phyloP scores from a whole-genome alignment of 1,140 invertebrate species.

The Tribolium madens region DNA sequence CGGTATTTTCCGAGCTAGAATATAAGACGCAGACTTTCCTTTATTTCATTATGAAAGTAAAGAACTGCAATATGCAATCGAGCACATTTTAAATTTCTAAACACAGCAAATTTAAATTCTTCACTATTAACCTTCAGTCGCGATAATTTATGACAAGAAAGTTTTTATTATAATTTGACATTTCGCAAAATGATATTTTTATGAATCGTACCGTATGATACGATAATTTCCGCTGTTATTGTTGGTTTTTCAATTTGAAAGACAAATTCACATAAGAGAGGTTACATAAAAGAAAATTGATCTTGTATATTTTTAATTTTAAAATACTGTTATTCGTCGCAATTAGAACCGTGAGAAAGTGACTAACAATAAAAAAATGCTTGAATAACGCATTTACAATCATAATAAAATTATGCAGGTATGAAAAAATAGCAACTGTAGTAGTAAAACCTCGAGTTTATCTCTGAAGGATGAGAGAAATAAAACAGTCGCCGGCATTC shows the following conservation, averaged over 20 bases:
- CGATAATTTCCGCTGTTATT: neutral
- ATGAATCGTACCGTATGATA: neutral
- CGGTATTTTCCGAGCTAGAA: slow-evolving; percentile 27
- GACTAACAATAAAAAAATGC: slow-evolving; percentile 27
- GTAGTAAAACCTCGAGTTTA: neutral
- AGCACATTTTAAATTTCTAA: neutral
- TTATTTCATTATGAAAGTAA: slow-evolving; percentile 9
- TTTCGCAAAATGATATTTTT: neutral
- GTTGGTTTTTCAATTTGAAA: neutral
- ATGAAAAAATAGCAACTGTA: slow-evolving; percentile 15
- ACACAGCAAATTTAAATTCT: neutral
- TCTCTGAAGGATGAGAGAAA: neutral
- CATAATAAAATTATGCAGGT: slow-evolving; percentile 31
- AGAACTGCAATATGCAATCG: neutral
- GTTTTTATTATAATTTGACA: neutral
- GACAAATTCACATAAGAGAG: neutral
- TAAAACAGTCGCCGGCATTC: neutral
- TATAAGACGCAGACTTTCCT: slow-evolving; percentile 2
- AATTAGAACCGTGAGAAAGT: slow-evolving; percentile 28
- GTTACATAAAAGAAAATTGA: slow-evolving; percentile 23
- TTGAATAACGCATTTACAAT: slow-evolving; percentile 30
- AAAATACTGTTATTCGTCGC: slow-evolving; percentile 33
- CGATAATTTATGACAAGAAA: neutral
- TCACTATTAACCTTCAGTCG: neutral
- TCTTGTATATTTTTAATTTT: slow-evolving; percentile 20